Percentiles rank a stretch among this genome's conserved stretches.
phyloP scores from a whole-genome alignment of 2,888 invertebrate genomes.

The Drosophila anomelani region DNA sequence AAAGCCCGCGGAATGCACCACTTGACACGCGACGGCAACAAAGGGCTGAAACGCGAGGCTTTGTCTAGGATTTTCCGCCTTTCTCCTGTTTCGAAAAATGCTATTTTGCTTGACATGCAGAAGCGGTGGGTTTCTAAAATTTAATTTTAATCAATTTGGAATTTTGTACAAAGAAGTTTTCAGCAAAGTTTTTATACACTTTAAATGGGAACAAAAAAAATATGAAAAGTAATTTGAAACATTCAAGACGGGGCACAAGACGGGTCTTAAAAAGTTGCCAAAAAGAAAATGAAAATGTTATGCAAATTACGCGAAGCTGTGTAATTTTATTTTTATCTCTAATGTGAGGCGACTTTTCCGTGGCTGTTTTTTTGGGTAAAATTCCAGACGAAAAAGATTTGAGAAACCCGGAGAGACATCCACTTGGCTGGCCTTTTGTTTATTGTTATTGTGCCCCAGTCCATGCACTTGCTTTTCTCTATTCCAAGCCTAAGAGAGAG shows the following conservation, averaged over 20 bases:
- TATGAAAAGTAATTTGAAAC: constrained; percentile 20
- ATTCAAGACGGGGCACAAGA: background rate
- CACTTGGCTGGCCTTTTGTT: constrained; percentile 45
- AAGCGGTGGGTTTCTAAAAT: constrained; percentile 1
- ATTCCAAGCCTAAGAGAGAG: background rate
- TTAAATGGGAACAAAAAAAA: background rate
- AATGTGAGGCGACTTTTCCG: constrained; percentile 6
- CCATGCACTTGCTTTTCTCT: background rate
- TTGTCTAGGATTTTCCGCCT: constrained; percentile 6
- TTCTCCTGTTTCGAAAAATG: constrained; percentile 12
- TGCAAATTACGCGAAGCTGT: constrained; percentile 30
- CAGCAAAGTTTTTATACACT: constrained; percentile 15
- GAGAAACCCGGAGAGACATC: constrained; percentile 30
- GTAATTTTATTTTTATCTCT: constrained; percentile 40
- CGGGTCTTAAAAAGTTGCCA: constrained; percentile 1
- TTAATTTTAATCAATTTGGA: constrained; percentile 34
- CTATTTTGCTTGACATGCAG: constrained; percentile 5
- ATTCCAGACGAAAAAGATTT: constrained; percentile 42
- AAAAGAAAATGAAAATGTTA: constrained; percentile 28
- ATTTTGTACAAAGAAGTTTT: background rate
- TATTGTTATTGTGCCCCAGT: constrained; percentile 51
- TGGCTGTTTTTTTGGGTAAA: constrained; percentile 7
- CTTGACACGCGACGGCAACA: constrained; percentile 70
- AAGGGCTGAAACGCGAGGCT: constrained; percentile 10
- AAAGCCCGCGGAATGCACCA: constrained; percentile 49